These are phyloP conservation scores for Schizopygopsis malacanthus DNA, from an alignment of 2,797 vertebrate species.

Conservation along the genomic window DNA sequence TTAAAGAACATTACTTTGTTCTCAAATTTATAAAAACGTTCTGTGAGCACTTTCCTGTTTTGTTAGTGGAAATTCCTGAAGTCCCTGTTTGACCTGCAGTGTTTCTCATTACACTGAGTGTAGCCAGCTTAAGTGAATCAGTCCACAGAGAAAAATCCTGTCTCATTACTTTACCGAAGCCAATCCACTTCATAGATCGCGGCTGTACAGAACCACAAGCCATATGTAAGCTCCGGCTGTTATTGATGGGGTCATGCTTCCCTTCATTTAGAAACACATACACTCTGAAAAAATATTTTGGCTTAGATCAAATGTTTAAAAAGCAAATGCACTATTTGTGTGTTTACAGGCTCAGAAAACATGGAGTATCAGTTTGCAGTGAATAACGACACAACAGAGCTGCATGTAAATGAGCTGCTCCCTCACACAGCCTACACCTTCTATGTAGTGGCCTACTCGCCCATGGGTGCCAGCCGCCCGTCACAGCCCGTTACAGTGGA, in stretches of 20 bases:
- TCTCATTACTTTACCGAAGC: slow-evolving; percentile 27
- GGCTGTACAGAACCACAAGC: neutral
- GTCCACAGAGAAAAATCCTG: slow-evolving; percentile 35
- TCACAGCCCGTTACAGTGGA: slow-evolving; percentile 86
- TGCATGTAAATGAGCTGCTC: slow-evolving; percentile 91
- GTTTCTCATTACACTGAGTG: slow-evolving; percentile 42
- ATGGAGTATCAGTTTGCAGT: slow-evolving; percentile 97
- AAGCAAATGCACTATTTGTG: slow-evolving; percentile 6
- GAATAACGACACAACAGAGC: slow-evolving; percentile 96
- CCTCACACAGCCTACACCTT: slow-evolving; percentile 94
- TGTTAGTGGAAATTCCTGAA: neutral
- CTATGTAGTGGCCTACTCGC: slow-evolving; percentile 96
- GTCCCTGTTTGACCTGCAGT: slow-evolving; percentile 36
- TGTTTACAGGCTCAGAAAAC: slow-evolving; percentile 85
- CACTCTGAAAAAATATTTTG: neutral
- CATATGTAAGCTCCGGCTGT: neutral
- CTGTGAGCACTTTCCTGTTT: neutral
- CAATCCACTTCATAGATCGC: slow-evolving; percentile 17
- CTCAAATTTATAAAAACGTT: neutral
- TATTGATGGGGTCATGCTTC: slow-evolving; percentile 14
- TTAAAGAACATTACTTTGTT: neutral
- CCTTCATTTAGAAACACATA: slow-evolving; percentile 11
- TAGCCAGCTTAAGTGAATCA: slow-evolving; percentile 27
- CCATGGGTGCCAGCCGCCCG: slow-evolving; percentile 90
- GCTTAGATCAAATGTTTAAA: neutral